Percentiles rank a stretch among this genome's conserved stretches.
Evolutionary conservation across 1,140 invertebrate genomes (phyloP).

Genomic region (Cardiocondyla obscurior): DNA sequence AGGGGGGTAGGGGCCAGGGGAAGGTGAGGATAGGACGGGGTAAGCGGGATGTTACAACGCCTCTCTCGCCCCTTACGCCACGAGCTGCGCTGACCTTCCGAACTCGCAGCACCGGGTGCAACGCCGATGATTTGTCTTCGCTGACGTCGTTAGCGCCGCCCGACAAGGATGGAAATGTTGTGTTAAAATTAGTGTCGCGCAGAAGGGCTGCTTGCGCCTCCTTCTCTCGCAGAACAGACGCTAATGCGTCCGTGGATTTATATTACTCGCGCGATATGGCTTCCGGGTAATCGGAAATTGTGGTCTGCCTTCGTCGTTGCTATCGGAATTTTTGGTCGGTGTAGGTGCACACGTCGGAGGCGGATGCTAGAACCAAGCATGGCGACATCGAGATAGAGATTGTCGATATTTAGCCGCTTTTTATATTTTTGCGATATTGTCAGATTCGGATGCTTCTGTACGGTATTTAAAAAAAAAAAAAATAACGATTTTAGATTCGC

Average conservation of each 20-base stretch:
- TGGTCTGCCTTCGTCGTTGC: slow-evolving; percentile 49
- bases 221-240: slow-evolving; percentile 13
- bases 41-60: slow-evolving; percentile 31
- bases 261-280: slow-evolving; percentile 41
- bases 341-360: slow-evolving; percentile 5
- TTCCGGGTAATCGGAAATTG: slow-evolving; percentile 62
- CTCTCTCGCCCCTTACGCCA: slow-evolving; percentile 30
- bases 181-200: slow-evolving; percentile 52
- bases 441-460: not conserved
- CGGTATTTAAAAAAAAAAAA: not conserved
- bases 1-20: not conserved
- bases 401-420: slow-evolving; percentile 9
- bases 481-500: not conserved
- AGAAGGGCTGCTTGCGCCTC: not conserved
- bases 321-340: slow-evolving; percentile 56
- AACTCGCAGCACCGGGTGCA: slow-evolving; percentile 44
- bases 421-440: slow-evolving; percentile 30
- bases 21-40: not conserved
- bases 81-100: slow-evolving; percentile 47
- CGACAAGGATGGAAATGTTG: slow-evolving; percentile 59
- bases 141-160: slow-evolving; percentile 49
- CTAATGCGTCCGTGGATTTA: slow-evolving; percentile 52
- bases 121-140: slow-evolving; percentile 52
- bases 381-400: not conserved
- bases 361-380: slow-evolving; percentile 16